A percentile compares a stretch with the other conserved stretches of the same genome.
Evolutionary conservation across 2,797 vertebrate species (phyloP).

Genomic region (Arrhamphus sclerolepis): DNA sequence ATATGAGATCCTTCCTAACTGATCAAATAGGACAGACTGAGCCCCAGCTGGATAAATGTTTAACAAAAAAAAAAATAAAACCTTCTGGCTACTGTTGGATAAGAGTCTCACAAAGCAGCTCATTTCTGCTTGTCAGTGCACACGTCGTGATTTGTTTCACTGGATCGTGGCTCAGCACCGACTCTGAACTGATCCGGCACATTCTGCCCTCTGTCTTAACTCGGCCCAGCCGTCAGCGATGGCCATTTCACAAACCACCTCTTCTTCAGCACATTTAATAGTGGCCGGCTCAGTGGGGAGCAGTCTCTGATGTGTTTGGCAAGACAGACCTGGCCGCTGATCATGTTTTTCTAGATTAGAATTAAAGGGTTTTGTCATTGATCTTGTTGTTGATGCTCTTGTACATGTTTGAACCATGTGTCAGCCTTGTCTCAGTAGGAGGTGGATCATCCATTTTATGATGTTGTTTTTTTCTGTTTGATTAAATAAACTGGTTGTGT

Average conservation of each 20-base stretch:
- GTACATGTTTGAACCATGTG: neutral
- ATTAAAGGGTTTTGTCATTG: neutral
- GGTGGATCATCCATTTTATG: neutral
- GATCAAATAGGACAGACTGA: constrained; percentile 32
- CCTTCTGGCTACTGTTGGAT: constrained; percentile 7
- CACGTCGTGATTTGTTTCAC: constrained; percentile 13
- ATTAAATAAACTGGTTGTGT: neutral
- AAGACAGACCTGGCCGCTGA: no score
- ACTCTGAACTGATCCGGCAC: neutral
- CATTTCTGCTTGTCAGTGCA: constrained; percentile 12
- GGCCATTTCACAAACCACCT: constrained; percentile 1
- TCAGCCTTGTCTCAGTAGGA: neutral
- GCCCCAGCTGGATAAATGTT: constrained; percentile 10
- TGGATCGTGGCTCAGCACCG: constrained; percentile 4
- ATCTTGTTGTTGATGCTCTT: neutral
- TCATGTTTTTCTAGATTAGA: no score
- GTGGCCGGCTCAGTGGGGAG: neutral
- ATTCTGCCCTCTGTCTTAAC: constrained; percentile 9
- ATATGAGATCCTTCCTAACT: constrained; percentile 54
- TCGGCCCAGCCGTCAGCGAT: constrained; percentile 1
- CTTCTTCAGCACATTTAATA: constrained; percentile 15
- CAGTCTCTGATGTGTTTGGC: no score
- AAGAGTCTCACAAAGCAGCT: constrained; percentile 11
- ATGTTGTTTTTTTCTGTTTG: neutral
- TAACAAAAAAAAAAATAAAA: constrained; percentile 3